Evolutionary conservation across 2,797 vertebrate genomes (phyloP).

Genomic region (Sebastes umbrosus): DNA sequence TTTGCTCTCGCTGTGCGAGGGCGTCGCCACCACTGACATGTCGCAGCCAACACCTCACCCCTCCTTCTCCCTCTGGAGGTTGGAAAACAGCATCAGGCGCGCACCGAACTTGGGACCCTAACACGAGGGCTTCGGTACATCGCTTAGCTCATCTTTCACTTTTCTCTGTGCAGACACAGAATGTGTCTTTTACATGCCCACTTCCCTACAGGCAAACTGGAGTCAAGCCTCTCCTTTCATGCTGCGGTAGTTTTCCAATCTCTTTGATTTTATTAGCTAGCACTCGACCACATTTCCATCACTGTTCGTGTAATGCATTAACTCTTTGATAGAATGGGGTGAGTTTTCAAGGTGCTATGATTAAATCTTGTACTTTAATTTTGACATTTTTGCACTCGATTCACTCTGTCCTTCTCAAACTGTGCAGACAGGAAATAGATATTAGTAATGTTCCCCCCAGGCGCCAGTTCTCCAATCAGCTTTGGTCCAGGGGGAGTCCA

Average conservation of each 20-base stretch:
- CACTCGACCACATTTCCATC: constrained; percentile 86
- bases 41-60: constrained; percentile 80
- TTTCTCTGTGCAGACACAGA: constrained; percentile 30
- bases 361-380: constrained; percentile 70
- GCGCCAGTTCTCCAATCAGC: constrained; percentile 79
- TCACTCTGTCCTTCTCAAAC: constrained; percentile 67
- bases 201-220: constrained; percentile 32
- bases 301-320: constrained; percentile 83
- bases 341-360: constrained; percentile 50
- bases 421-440: constrained; percentile 71
- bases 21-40: constrained; percentile 88
- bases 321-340: constrained; percentile 57
- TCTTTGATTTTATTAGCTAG: constrained; percentile 63
- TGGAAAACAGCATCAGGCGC: constrained; percentile 88
- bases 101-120: constrained; percentile 62
- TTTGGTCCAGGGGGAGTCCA: constrained; percentile 76
- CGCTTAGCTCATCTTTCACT: constrained; percentile 35
- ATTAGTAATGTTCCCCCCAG: constrained; percentile 73
- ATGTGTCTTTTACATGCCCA: constrained; percentile 24
- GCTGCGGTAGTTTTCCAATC: constrained; percentile 54
- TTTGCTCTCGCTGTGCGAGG: constrained; percentile 83
- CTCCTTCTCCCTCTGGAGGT: constrained; percentile 73
- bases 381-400: constrained; percentile 68
- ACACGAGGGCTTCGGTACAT: constrained; percentile 48
- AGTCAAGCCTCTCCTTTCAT: constrained; percentile 31